Conservation (phyloP, 2,797 vertebrate species). For the Coendou prehensilis region DNA sequence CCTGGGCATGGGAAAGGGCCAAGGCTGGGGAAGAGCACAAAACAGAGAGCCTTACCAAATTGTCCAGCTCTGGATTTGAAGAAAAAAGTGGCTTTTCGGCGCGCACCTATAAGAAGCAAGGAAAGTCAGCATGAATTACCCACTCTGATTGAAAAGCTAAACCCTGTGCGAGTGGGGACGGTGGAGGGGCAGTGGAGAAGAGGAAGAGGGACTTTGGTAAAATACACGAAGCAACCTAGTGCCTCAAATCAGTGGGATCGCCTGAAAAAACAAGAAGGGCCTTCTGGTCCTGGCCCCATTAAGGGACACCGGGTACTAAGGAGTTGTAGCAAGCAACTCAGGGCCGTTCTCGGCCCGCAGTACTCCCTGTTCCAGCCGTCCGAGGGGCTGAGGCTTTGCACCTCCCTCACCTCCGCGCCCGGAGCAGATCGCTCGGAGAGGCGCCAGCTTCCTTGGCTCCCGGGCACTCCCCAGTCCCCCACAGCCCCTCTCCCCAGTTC, state of each 20-base stretch:
- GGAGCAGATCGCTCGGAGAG: background rate
- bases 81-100: conserved; percentile 99
- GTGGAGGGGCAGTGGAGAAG: background rate
- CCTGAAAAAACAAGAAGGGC: background rate
- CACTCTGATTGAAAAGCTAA: conserved; percentile 29
- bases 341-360: background rate
- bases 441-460: conserved; percentile 78
- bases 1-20: background rate
- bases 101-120: conserved; percentile 94
- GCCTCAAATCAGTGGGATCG: conserved; percentile 2
- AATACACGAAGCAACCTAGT: background rate
- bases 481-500: conserved; percentile 76
- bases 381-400: background rate
- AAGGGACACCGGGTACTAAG: background rate
- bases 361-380: background rate
- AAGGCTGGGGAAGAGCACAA: background rate
- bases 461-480: conserved; percentile 63
- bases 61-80: conserved; percentile 99
- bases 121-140: conserved; percentile 76
- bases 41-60: conserved; percentile 96
- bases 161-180: background rate
- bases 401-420: background rate
- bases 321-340: background rate
- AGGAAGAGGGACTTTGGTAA: background rate
- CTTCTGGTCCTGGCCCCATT: background rate